These are phyloP conservation scores for Branchinecta sandiegonensis DNA, from an alignment of 2,888 invertebrate genomes.

Conservation along the genomic window DNA sequence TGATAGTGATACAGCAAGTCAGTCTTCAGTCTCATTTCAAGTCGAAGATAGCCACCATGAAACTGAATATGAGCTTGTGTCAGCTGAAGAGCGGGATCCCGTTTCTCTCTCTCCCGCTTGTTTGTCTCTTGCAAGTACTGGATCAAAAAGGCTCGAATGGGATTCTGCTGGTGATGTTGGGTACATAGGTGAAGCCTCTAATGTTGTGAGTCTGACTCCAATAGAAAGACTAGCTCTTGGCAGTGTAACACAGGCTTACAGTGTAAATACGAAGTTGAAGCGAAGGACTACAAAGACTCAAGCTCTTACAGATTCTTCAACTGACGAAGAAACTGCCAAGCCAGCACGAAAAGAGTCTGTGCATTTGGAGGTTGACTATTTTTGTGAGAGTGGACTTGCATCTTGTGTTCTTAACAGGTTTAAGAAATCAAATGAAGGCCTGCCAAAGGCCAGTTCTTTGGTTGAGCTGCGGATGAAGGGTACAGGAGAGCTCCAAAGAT, in stretches of 20 bases:
- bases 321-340: slow-evolving; percentile 2
- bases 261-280: background rate
- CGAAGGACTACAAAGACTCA: background rate
- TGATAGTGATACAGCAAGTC: slow-evolving; percentile 7
- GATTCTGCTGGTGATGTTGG: slow-evolving; percentile 19
- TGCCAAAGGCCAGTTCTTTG: background rate
- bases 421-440: background rate
- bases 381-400: background rate
- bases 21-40: background rate
- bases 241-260: background rate
- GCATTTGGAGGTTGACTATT: no score
- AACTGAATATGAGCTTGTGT: background rate
- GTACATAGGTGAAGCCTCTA: slow-evolving; percentile 5
- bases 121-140: background rate
- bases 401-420: background rate
- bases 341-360: background rate
- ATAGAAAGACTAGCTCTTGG: slow-evolving; percentile 1
- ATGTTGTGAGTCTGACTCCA: background rate
- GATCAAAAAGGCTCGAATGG: slow-evolving; percentile 19
- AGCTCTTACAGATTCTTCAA: background rate
- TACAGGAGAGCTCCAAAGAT: background rate
- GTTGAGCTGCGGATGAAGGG: background rate
- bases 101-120: background rate
- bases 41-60: slow-evolving; percentile 3
- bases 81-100: background rate